A percentile compares a stretch with the other conserved stretches of the same genome.
Conservation (phyloP, 2,797 vertebrate genomes). For the Danio kyathit region DNA sequence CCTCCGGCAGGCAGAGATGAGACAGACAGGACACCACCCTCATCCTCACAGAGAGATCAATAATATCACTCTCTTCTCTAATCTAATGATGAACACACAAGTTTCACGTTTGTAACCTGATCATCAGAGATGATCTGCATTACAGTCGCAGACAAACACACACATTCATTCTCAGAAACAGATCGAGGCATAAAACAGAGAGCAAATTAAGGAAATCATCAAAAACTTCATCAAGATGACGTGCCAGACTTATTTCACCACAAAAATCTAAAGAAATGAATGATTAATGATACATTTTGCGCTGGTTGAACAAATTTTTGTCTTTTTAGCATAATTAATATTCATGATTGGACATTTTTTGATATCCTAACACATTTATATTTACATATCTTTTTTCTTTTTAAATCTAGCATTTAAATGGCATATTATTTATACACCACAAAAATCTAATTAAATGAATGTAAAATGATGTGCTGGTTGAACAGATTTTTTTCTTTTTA, state of each 20-base stretch:
- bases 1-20: conserved; percentile 8
- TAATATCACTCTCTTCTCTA: neutral
- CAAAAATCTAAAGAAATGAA: neutral
- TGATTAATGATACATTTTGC: neutral
- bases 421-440: too few relatives aligned
- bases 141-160: neutral
- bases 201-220: neutral
- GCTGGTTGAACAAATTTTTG: neutral
- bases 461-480: too few relatives aligned
- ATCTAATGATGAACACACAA: conserved; percentile 6
- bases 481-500: too few relatives aligned
- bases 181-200: neutral
- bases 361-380: neutral
- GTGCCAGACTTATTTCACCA: neutral
- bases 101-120: conserved; percentile 15
- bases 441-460: too few relatives aligned
- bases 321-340: neutral
- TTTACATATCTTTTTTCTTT: too few relatives aligned
- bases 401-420: too few relatives aligned
- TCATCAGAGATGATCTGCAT: neutral
- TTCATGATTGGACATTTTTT: neutral
- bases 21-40: conserved; percentile 21
- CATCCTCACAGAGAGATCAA: conserved; percentile 3
- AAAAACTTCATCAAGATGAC: neutral
- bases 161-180: neutral